These are phyloP conservation scores for Acrocera orbiculus DNA, from an alignment of 2,888 invertebrate species.

Conservation along the genomic window DNA sequence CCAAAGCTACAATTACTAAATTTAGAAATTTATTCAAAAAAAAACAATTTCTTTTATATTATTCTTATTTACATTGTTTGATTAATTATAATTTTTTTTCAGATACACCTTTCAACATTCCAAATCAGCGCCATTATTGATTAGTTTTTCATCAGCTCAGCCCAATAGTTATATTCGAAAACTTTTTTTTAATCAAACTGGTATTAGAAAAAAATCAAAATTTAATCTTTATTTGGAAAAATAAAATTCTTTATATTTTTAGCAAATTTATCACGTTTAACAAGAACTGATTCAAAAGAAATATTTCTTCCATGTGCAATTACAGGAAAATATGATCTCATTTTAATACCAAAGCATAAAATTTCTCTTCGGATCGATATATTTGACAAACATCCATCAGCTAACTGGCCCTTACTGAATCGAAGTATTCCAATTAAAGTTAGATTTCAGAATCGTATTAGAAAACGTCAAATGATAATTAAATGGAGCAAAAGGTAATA, in stretches of 20 bases:
- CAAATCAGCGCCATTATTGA: slow-evolving; percentile 24
- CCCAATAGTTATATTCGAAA: slow-evolving; percentile 24
- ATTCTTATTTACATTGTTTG: too few relatives aligned
- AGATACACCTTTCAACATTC: slow-evolving; percentile 27
- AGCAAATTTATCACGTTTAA: slow-evolving; percentile 24
- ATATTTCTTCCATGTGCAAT: slow-evolving; percentile 27
- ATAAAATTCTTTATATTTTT: slow-evolving; percentile 6
- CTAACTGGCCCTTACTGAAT: slow-evolving; percentile 27
- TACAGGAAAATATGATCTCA: slow-evolving; percentile 27
- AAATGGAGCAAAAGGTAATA: slow-evolving; percentile 30
- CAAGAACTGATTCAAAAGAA: slow-evolving; percentile 17
- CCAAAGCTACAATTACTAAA: not conserved
- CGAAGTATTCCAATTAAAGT: slow-evolving; percentile 25
- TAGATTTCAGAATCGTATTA: slow-evolving; percentile 28
- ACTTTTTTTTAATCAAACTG: slow-evolving; percentile 29
- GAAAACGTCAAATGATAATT: slow-evolving; percentile 29
- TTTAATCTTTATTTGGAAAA: not conserved
- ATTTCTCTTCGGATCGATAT: slow-evolving; percentile 24
- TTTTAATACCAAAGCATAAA: slow-evolving; percentile 20
- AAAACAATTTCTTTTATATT: too few relatives aligned
- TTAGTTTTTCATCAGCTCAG: slow-evolving; percentile 21
- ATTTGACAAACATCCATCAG: slow-evolving; percentile 23
- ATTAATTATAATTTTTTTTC: too few relatives aligned
- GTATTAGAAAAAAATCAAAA: slow-evolving; percentile 15
- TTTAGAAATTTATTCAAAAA: slow-evolving; percentile 1